A percentile compares a stretch with the other conserved stretches of the same genome.
These are phyloP conservation scores for Nymphalis c-album DNA, from an alignment of 2,888 invertebrate genomes.

Conservation along the genomic window DNA sequence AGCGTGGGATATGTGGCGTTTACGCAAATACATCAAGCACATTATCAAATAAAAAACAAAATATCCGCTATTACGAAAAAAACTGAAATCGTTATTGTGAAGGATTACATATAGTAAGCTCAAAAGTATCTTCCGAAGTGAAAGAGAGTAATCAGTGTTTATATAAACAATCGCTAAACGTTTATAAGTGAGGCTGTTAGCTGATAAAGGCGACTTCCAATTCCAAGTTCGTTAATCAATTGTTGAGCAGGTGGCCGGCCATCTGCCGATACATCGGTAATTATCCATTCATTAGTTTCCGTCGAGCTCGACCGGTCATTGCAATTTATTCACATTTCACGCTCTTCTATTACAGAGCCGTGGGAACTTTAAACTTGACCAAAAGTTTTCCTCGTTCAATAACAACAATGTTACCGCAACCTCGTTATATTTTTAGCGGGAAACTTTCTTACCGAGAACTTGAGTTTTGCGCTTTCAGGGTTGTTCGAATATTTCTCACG, in stretches of 20 bases:
- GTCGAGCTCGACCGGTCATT: constrained; percentile 3
- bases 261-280: constrained; percentile 17
- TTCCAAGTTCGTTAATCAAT: constrained; percentile 10
- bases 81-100: too few relatives aligned
- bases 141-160: background rate
- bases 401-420: background rate
- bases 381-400: background rate
- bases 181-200: background rate
- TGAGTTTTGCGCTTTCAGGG: too few relatives aligned
- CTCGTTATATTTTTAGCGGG: background rate
- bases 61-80: too few relatives aligned
- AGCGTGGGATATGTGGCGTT: too few relatives aligned
- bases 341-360: background rate
- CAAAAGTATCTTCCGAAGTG: too few relatives aligned
- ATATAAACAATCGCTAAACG: background rate
- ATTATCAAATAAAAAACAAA: too few relatives aligned
- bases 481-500: too few relatives aligned
- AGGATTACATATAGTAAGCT: too few relatives aligned
- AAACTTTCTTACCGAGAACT: background rate
- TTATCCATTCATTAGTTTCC: constrained; percentile 15
- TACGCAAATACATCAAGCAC: too few relatives aligned
- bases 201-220: background rate
- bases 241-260: constrained; percentile 17
- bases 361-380: background rate
- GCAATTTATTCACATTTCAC: constrained; percentile 4